Evolutionary conservation across 1,140 invertebrate species (phyloP).

Genomic region (Phocides pigmalion): DNA sequence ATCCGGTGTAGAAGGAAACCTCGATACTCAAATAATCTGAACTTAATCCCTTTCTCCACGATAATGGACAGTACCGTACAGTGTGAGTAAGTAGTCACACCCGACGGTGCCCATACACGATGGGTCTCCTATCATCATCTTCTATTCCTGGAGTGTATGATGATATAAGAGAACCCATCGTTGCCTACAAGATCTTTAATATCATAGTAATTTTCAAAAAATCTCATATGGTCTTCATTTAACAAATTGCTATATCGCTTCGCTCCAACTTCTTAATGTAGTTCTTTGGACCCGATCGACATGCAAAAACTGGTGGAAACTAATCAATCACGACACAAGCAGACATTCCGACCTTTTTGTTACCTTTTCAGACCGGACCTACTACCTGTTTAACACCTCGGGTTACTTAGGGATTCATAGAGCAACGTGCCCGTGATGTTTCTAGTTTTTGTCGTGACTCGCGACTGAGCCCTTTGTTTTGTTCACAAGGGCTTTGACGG

Average conservation of each 20-base stretch:
- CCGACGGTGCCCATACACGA: too few species aligned
- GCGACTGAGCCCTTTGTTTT: conserved; percentile 15
- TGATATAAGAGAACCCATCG: too few species aligned
- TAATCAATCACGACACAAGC: conserved; percentile 29
- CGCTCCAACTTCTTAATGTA: conserved; percentile 15
- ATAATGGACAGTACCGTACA: too few species aligned
- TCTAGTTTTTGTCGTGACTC: conserved; percentile 32
- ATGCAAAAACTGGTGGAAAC: conserved; percentile 27
- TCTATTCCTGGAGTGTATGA: too few species aligned
- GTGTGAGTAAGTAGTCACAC: too few species aligned
- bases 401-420: conserved; percentile 18
- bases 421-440: conserved; percentile 19
- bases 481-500: too few species aligned
- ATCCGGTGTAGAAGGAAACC: too few species aligned
- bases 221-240: conserved; percentile 7
- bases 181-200: background rate
- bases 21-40: too few species aligned
- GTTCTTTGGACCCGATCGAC: conserved; percentile 7
- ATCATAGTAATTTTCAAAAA: background rate
- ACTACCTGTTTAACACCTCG: conserved; percentile 31
- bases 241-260: conserved; percentile 27
- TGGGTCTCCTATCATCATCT: too few species aligned
- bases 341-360: conserved; percentile 31
- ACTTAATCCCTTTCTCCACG: too few species aligned
- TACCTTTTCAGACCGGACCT: conserved; percentile 1